Evolutionary conservation across 2,113 vertebrate genomes (phyloP).

Genomic region (Ranitomeya variabilis): DNA sequence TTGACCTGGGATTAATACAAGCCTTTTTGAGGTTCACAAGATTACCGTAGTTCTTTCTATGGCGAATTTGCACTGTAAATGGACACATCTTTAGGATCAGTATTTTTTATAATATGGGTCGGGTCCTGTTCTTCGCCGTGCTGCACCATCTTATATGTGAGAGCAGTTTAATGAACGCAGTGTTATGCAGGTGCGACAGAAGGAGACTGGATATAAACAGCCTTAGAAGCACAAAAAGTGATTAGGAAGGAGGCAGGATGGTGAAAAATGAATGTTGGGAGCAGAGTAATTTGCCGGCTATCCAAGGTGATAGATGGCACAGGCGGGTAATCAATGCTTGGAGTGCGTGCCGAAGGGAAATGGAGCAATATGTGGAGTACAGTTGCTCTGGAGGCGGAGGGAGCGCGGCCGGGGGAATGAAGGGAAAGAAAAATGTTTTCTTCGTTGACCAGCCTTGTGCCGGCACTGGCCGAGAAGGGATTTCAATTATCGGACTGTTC

Average conservation of each 20-base stretch:
- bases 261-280: constrained; percentile 61
- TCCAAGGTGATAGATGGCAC: constrained; percentile 62
- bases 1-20: not conserved
- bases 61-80: not conserved
- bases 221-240: constrained; percentile 62
- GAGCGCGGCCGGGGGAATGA: constrained; percentile 24
- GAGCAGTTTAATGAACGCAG: constrained; percentile 21
- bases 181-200: constrained; percentile 40
- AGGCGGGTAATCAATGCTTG: constrained; percentile 62
- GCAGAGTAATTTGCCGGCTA: constrained; percentile 62
- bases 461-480: constrained; percentile 53
- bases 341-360: constrained; percentile 60
- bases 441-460: constrained; percentile 60
- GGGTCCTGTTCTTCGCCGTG: not conserved
- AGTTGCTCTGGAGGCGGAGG: constrained; percentile 48
- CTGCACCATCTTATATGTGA: constrained; percentile 18
- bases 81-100: not conserved
- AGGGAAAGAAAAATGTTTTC: constrained; percentile 60
- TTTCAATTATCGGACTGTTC: constrained; percentile 62
- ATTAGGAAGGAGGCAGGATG: constrained; percentile 57
- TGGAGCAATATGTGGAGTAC: constrained; percentile 52
- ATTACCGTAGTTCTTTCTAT: not conserved
- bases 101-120: not conserved
- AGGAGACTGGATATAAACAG: constrained; percentile 53
- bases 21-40: not conserved